Conservation (phyloP, 2,113 vertebrate species). For the Mellivora capensis region DNA sequence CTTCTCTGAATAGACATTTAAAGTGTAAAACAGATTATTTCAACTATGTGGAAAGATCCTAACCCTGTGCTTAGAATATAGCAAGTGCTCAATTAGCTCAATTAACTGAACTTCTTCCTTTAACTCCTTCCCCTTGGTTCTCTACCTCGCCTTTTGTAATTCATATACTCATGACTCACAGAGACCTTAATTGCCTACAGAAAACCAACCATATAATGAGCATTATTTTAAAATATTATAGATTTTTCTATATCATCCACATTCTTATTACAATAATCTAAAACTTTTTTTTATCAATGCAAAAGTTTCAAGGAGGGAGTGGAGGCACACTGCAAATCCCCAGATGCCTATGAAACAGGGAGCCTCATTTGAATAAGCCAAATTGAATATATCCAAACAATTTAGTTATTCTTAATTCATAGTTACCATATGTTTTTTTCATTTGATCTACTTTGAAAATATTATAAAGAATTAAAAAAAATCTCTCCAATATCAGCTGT, state of each 20-base stretch:
- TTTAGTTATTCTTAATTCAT: background rate
- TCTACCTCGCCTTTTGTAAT: background rate
- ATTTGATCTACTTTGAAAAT: background rate
- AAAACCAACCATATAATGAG: background rate
- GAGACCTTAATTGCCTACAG: background rate
- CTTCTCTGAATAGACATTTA: conserved; percentile 18
- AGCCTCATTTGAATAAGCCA: background rate
- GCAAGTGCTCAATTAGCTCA: background rate
- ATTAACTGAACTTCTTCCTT: background rate
- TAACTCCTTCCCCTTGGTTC: background rate
- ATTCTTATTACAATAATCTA: background rate
- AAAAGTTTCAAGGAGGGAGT: background rate
- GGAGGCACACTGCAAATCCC: background rate
- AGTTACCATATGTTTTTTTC: background rate
- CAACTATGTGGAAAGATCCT: background rate
- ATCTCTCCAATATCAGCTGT: background rate
- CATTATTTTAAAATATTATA: background rate
- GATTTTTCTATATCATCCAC: background rate
- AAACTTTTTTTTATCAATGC: background rate
- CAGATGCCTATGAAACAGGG: background rate
- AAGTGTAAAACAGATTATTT: background rate
- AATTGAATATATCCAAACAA: background rate
- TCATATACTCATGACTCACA: background rate
- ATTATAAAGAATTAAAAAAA: background rate
- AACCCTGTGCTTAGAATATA: background rate